A percentile compares a stretch with the other conserved stretches of the same genome.
These are phyloP conservation scores for Thermophis baileyi DNA, from an alignment of 2,113 vertebrate species.

Conservation along the genomic window DNA sequence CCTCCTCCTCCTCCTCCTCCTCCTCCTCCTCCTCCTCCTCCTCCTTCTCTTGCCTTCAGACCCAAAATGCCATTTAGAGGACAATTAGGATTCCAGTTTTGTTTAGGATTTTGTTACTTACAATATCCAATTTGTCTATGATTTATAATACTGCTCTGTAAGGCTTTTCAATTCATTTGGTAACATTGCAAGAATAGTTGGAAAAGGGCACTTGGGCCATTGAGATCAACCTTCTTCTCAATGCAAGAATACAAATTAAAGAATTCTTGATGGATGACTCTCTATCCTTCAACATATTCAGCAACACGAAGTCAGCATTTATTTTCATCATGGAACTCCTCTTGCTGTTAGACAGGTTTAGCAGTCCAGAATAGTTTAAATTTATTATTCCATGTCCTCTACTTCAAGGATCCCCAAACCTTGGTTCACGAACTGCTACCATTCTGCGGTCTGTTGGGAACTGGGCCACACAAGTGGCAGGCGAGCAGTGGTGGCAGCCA, in stretches of 20 bases:
- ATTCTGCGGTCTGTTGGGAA: not conserved
- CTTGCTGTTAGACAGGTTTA: not conserved
- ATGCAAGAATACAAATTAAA: not conserved
- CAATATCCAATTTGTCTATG: constrained; percentile 35
- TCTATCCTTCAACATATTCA: not conserved
- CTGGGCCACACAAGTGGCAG: not conserved
- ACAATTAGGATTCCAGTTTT: constrained; percentile 43
- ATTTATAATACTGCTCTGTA: constrained; percentile 45
- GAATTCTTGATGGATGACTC: not conserved
- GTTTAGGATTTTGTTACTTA: constrained; percentile 44
- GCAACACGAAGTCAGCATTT: not conserved
- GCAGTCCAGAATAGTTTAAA: not conserved
- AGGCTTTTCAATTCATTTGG: constrained; percentile 32
- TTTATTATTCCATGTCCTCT: not conserved
- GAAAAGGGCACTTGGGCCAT: not conserved
- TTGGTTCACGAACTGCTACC: not conserved
- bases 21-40: not conserved
- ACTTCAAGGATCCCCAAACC: not conserved
- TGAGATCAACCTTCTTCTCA: not conserved
- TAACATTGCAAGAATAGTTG: constrained; percentile 24
- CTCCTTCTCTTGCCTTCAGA: not conserved
- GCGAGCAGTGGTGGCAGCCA: no score
- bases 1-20: no score
- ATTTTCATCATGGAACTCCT: not conserved
- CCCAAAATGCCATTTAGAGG: constrained; percentile 18